phyloP scores from a whole-genome alignment of 92 coral and sea anemone genomes.

The Siderastrea siderea region DNA sequence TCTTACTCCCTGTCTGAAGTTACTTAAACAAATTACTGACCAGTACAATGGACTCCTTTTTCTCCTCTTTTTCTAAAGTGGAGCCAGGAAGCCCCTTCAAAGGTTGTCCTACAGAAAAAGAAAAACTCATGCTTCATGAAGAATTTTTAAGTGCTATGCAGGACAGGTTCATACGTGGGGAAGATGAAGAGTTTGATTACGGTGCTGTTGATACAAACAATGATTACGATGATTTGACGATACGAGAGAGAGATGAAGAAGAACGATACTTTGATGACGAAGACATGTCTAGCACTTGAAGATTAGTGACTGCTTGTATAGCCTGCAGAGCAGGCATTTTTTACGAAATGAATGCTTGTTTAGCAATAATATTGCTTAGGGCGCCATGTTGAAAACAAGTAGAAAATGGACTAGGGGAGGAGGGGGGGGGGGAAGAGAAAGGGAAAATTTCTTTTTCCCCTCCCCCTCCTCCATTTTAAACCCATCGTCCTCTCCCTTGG shows the following conservation, averaged over 20 bases:
- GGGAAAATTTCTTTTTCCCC: no score
- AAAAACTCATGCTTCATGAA: slow-evolving; percentile 79
- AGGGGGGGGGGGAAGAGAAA: no score
- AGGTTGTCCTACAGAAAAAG: slow-evolving; percentile 86
- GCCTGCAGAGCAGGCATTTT: no score
- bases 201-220: slow-evolving; percentile 85
- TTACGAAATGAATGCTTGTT: no score
- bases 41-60: no score
- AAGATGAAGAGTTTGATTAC: slow-evolving; percentile 95
- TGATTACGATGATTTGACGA: slow-evolving; percentile 90
- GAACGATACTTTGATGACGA: slow-evolving; percentile 95
- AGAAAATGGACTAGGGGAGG: no score
- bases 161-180: slow-evolving; percentile 89
- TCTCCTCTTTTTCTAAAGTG: slow-evolving; percentile 46
- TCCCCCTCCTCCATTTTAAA: no score
- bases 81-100: slow-evolving; percentile 77
- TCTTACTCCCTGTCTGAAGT: no score
- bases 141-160: slow-evolving; percentile 94
- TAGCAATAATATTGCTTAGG: no score
- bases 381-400: no score
- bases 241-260: slow-evolving; percentile 87
- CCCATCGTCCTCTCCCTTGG: no score
- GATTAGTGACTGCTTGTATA: not conserved
- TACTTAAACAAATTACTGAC: no score
- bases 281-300: slow-evolving; percentile 18